Percentiles rank a stretch among this genome's conserved stretches.
phyloP scores from a whole-genome alignment of 2,888 invertebrate species.

The Tiliacea aurago region DNA sequence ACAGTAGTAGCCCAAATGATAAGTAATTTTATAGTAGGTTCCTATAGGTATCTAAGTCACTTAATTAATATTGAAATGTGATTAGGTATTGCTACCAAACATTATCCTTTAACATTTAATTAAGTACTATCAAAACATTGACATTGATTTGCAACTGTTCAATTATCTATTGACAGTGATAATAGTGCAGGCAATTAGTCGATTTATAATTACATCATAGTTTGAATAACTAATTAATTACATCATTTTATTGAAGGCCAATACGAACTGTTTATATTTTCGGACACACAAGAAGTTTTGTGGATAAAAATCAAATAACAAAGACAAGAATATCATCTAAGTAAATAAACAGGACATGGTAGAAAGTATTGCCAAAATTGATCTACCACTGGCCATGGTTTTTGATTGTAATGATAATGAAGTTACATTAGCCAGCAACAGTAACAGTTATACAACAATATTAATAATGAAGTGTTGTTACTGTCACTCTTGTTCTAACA shows the following conservation, averaged over 20 bases:
- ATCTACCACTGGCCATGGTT: neutral
- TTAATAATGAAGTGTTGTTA: too few relatives aligned
- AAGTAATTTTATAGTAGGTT: neutral
- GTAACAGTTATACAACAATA: neutral
- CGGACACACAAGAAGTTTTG: neutral
- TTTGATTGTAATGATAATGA: neutral
- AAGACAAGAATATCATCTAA: neutral
- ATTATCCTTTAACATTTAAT: slow-evolving; percentile 32
- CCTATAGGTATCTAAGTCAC: neutral
- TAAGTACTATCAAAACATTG: slow-evolving; percentile 24
- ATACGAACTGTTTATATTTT: neutral
- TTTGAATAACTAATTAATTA: slow-evolving; percentile 38
- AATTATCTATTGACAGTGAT: slow-evolving; percentile 41
- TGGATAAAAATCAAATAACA: neutral
- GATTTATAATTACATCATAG: slow-evolving; percentile 29
- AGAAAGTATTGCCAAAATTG: neutral
- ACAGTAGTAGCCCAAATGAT: neutral
- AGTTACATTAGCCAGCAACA: too few relatives aligned
- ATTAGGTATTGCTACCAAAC: neutral
- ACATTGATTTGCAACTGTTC: slow-evolving; percentile 25
- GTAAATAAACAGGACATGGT: neutral
- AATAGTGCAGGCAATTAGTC: slow-evolving; percentile 31
- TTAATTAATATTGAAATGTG: neutral
- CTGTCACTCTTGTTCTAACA: neutral
- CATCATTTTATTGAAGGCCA: slow-evolving; percentile 21